Base-by-base conservation (phyloP, 2,888 invertebrate genomes). In the Holacanthella duospinosa region DNA sequence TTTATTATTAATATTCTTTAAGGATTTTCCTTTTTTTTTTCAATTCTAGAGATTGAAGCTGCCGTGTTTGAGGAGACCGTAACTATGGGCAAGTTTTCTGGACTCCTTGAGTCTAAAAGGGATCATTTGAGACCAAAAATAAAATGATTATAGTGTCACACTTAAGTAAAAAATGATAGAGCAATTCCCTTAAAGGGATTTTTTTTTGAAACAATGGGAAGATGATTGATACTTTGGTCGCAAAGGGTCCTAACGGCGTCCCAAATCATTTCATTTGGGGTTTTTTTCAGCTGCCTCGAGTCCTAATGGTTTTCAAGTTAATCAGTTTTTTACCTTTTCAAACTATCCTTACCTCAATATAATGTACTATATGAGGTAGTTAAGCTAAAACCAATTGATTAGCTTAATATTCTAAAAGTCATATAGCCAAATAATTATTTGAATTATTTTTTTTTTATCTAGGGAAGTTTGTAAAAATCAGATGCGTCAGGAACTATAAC, bases 91-190 rank as follows among this genome's bases (percentile, higher is more conserved):
- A n/a, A n/a, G n/a, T n/a, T n/a, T n/a, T n/a, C n/a, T n/a, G n/a
- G n/a, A n/a, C n/a, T n/a, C n/a, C n/a, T n/a, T n/a, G n/a, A n/a
- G n/a, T n/a, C n/a, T n/a, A n/a, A n/a, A n/a, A n/a, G n/a, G n/a
- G n/a, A n/a, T n/a, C n/a, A n/a, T 36, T 36, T 36, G n/a, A 48
- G 48, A n/a, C 21, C 19, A 48, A 48, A 36, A 48, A 48, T 48
- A 48, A 48, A 48, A 48, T 48, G 48, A 48, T 48, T 48, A 48
- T 48, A 48, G 48, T 48, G 48, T 48, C 48, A 48, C 48, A 36
- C 21, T 21, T 48, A 48, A 48, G 48, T 48, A n/a, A 48, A 48
- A 48, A 48, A 48, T 48, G 48, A 48, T 48, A 48, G 48, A 48
- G 48, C 48, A 48, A 48, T 48, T 48, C 16, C 36, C 16, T 36